Percentiles rank a stretch among this genome's conserved stretches.
These are phyloP conservation scores for Amphiprion clarkii DNA, from an alignment of 2,797 vertebrate genomes.

Conservation along the genomic window DNA sequence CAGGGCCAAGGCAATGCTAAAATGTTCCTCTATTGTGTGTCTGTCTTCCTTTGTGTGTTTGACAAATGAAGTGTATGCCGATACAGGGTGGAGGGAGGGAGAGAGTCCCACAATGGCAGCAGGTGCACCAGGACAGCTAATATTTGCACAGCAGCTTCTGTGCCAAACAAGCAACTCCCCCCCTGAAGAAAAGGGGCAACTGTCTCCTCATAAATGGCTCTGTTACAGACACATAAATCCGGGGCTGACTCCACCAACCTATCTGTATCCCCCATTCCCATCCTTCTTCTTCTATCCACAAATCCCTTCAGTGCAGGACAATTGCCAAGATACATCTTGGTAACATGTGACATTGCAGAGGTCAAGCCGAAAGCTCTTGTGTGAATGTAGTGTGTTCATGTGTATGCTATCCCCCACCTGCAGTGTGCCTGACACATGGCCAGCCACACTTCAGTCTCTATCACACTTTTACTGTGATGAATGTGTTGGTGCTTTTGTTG, in stretches of 20 bases:
- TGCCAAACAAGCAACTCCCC: constrained; percentile 74
- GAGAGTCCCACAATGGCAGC: constrained; percentile 79
- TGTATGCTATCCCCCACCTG: constrained; percentile 36
- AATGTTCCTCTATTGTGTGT: constrained; percentile 79
- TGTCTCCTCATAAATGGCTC: constrained; percentile 78
- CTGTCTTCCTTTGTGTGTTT: constrained; percentile 79
- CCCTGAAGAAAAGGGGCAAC: constrained; percentile 75
- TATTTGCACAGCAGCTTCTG: constrained; percentile 86
- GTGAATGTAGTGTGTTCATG: constrained; percentile 36
- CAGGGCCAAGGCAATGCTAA: constrained; percentile 61
- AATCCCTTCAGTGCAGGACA: constrained; percentile 81
- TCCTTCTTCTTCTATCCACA: constrained; percentile 61
- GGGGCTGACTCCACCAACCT: constrained; percentile 68
- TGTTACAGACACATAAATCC: constrained; percentile 84
- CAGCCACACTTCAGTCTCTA: constrained; percentile 48
- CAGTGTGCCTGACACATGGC: constrained; percentile 52
- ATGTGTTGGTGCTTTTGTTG: constrained; percentile 35
- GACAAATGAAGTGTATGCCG: constrained; percentile 84
- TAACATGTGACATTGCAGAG: constrained; percentile 82
- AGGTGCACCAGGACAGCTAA: constrained; percentile 85
- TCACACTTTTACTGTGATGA: constrained; percentile 53
- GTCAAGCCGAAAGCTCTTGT: constrained; percentile 76
- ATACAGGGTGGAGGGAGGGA: constrained; percentile 72
- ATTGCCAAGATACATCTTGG: constrained; percentile 83
- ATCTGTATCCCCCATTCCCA: constrained; percentile 47